phyloP scores from a whole-genome alignment of 2,113 vertebrate species.

The Ranitomeya imitator region DNA sequence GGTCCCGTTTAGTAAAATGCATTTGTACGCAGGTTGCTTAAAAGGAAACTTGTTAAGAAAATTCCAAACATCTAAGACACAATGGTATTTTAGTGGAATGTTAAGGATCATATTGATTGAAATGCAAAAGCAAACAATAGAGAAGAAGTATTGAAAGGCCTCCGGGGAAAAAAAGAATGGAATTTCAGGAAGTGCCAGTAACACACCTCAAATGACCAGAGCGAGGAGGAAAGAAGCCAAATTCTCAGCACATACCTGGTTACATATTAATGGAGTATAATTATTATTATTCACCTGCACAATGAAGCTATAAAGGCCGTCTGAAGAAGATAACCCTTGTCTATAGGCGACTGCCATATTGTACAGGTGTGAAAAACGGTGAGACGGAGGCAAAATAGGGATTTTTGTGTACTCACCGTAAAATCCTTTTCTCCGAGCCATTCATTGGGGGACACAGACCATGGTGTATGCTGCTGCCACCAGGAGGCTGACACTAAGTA shows the following conservation, averaged over 20 bases:
- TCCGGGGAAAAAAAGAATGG: neutral
- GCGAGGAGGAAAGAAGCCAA: neutral
- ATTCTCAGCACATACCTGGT: neutral
- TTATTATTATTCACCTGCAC: neutral
- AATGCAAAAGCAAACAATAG: constrained; percentile 1
- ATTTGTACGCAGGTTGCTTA: neutral
- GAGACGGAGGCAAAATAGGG: no score
- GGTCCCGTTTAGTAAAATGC: no score
- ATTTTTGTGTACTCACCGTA: no score
- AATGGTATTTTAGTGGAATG: neutral
- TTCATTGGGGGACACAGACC: no score
- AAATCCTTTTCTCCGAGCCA: no score
- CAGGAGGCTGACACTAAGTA: no score
- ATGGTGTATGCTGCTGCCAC: no score
- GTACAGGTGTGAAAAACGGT: no score
- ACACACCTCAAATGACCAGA: constrained; percentile 35
- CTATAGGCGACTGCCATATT: no score
- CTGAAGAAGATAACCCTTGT: no score
- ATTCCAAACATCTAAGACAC: neutral
- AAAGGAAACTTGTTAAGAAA: neutral
- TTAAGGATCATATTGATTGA: neutral
- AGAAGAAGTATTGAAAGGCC: neutral
- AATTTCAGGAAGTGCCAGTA: constrained; percentile 36
- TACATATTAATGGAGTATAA: neutral
- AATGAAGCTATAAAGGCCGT: no score